A percentile compares a stretch with the other conserved stretches of the same genome.
Conservation (phyloP, 2,888 invertebrate genomes). For the Plebejus melissa region DNA sequence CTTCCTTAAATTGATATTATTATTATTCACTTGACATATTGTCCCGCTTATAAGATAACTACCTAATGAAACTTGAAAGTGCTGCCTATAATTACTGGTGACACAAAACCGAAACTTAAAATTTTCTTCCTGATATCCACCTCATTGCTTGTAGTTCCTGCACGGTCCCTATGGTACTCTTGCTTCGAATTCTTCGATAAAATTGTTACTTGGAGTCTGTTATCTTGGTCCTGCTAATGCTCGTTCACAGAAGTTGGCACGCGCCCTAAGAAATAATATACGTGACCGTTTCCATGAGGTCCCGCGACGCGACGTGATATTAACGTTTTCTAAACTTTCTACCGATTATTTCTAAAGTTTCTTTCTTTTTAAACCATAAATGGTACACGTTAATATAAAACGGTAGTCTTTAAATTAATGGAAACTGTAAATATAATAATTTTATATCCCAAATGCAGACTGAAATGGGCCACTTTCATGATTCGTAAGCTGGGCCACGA, state of each 20-base stretch:
- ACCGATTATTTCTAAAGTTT: constrained; percentile 6
- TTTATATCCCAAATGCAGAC: too few species aligned
- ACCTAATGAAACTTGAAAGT: too few species aligned
- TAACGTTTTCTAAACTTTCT: constrained; percentile 4
- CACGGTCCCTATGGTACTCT: not conserved
- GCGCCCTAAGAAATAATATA: constrained; percentile 31
- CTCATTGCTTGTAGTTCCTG: too few species aligned
- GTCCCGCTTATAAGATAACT: too few species aligned
- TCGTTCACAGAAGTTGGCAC: constrained; percentile 37
- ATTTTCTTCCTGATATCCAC: too few species aligned
- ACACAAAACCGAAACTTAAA: too few species aligned
- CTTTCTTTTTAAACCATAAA: not conserved
- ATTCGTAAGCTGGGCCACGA: too few species aligned
- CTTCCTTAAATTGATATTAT: too few species aligned
- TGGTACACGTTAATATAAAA: not conserved
- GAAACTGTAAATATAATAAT: not conserved
- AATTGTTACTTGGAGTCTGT: constrained; percentile 25
- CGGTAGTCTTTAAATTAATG: not conserved
- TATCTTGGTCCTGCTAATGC: constrained; percentile 35
- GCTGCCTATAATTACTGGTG: too few species aligned
- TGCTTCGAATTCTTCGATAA: not conserved
- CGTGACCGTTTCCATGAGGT: constrained; percentile 18
- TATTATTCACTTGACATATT: too few species aligned
- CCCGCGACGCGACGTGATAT: constrained; percentile 17
- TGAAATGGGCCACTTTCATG: too few species aligned